Base-by-base conservation (phyloP, 2,113 vertebrate genomes). In the Petromus typicus region DNA sequence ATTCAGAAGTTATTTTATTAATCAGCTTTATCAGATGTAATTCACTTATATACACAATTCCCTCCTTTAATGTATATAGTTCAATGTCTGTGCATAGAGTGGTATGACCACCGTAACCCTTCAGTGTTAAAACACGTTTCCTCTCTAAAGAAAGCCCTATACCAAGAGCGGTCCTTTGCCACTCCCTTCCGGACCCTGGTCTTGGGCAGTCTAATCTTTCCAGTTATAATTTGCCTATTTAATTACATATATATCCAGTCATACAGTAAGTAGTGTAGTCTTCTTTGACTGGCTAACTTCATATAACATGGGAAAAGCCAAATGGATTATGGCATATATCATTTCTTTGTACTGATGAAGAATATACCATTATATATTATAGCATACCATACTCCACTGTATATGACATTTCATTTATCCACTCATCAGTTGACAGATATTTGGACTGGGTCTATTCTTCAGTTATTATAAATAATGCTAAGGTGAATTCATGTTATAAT, bases 381-480 rank as follows among this genome's bases (percentile, higher is more conserved):
- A 56, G 88, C 22, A 86, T 3, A 45, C 16, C 64, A 56, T 22
- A 37, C 2, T 6, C 23, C 20, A 22, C 0, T 56, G 12, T 30
- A 23, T 23, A 13, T 48, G 63, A 48, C 11, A 64, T 59, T 27
- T 56, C 48, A 69, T 80, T 84, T 85, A 80, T 40, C 37, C n/a
- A 45, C 34, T 86, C 54, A 91, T 57, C 7, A 67, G 54, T 4
- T 51, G 54, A 27, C 43, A 34, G n/a, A 30, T 66, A 59, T 45
- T 87, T 90, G 18, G 30, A 43, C n/a, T 85, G 43, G 37, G 37
- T 81, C 43, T 40, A 78, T 23, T 76, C 91, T 90, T 69, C 18
- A 27, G 45, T 27, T 71, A 63, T 89, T 91, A 91, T 25, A 57
- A 91, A 84, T 69, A 85, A 76, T 51, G 11, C 59, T 69, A 82